phyloP scores from a whole-genome alignment of 2,797 vertebrate species.

The Philypnodon macrostomus region DNA sequence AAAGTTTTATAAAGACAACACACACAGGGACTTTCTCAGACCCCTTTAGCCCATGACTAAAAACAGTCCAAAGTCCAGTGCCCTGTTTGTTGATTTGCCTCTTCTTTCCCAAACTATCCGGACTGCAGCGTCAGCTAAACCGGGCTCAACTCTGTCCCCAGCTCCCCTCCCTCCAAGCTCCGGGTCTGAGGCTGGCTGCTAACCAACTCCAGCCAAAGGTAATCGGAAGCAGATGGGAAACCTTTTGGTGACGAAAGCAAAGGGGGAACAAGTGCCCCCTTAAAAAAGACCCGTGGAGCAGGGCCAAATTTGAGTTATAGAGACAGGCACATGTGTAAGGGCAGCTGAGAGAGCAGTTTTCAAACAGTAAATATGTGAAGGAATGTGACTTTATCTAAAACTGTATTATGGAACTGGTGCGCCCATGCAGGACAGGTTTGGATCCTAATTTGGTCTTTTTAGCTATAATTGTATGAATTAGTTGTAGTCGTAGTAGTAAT shows the following conservation, averaged over 20 bases:
- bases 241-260: constrained; percentile 79
- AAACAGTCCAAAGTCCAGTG: constrained; percentile 39
- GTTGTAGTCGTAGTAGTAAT: too few relatives aligned
- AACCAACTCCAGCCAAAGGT: constrained; percentile 85
- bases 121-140: constrained; percentile 58
- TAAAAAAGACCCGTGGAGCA: constrained; percentile 58
- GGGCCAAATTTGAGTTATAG: too few relatives aligned
- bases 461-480: too few relatives aligned
- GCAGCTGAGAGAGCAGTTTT: constrained; percentile 63
- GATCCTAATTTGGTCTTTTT: too few relatives aligned
- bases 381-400: constrained; percentile 34
- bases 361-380: constrained; percentile 25
- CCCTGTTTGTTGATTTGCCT: constrained; percentile 45
- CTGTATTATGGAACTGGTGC: too few relatives aligned
- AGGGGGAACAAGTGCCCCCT: constrained; percentile 79
- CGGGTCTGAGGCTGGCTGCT: constrained; percentile 76
- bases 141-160: constrained; percentile 33
- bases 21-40: constrained; percentile 50
- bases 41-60: constrained; percentile 37
- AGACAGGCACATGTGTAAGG: too few relatives aligned
- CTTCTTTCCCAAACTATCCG: constrained; percentile 46
- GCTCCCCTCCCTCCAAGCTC: constrained; percentile 51
- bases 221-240: constrained; percentile 91
- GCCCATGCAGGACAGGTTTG: too few relatives aligned
- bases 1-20: constrained; percentile 42